Conservation (phyloP, 2,797 vertebrate genomes). For the Mus spretus region DNA sequence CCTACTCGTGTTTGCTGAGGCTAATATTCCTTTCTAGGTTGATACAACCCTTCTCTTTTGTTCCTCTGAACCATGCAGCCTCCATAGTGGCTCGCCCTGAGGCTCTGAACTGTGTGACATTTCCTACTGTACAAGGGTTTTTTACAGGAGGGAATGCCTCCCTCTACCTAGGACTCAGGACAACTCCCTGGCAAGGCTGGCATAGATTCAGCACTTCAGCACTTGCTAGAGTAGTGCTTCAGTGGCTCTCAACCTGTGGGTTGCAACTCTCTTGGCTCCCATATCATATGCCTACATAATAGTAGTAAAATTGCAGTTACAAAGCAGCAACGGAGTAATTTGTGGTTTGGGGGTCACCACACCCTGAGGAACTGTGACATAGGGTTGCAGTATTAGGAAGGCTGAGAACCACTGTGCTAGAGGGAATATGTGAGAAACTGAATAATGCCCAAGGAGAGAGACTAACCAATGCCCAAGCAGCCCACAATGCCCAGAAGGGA, state of each 20-base stretch:
- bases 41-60: not conserved
- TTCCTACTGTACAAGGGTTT: not conserved
- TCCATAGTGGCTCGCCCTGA: not conserved
- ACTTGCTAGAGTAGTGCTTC: not conserved
- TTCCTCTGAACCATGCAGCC: fast-evolving
- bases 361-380: not conserved
- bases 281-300: not conserved
- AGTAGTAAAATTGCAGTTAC: not conserved
- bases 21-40: not conserved
- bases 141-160: not conserved
- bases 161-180: not conserved
- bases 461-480: slow-evolving; percentile 94
- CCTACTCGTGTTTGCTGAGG: not conserved
- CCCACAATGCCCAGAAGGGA: slow-evolving; percentile 94
- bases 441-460: slow-evolving; percentile 91
- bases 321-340: not conserved
- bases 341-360: not conserved
- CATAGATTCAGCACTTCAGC: not conserved
- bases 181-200: not conserved
- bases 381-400: not conserved
- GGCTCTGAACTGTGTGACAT: not conserved
- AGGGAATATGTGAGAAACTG: slow-evolving; percentile 70
- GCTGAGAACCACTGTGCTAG: not conserved
- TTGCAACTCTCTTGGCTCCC: not conserved
- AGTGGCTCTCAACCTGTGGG: not conserved